Conservation (phyloP, 2,888 invertebrate species). For the Slavum lentiscoides region DNA sequence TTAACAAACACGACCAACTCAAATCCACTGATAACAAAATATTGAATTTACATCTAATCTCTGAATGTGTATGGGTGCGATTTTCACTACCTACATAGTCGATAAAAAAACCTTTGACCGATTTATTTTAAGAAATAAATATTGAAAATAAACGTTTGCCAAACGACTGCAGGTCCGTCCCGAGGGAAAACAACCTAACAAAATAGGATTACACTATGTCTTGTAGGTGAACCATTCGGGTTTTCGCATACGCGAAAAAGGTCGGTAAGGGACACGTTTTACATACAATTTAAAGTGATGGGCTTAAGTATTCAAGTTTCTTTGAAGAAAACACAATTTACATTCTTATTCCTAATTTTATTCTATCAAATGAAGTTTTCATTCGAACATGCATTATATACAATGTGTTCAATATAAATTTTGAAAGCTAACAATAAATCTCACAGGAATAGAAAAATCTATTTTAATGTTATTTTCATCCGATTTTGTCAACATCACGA, state of each 20-base stretch:
- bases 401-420: not conserved
- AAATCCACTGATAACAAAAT: not conserved
- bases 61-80: not conserved
- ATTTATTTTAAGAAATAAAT: slow-evolving; percentile 15
- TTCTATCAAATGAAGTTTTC: slow-evolving; percentile 20
- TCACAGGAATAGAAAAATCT: too few relatives aligned
- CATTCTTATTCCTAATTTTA: slow-evolving; percentile 36
- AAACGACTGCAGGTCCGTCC: slow-evolving; percentile 3
- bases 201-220: slow-evolving; percentile 42
- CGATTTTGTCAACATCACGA: too few relatives aligned
- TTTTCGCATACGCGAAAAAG: slow-evolving; percentile 16
- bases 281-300: slow-evolving; percentile 26
- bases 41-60: slow-evolving; percentile 5
- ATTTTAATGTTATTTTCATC: too few relatives aligned
- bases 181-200: not conserved
- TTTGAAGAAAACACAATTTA: slow-evolving; percentile 13
- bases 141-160: slow-evolving; percentile 47
- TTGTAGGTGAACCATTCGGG: slow-evolving; percentile 22
- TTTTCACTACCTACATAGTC: not conserved
- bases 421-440: too few relatives aligned
- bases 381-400: slow-evolving; percentile 1
- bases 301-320: slow-evolving; percentile 2
- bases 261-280: slow-evolving; percentile 28
- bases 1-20: not conserved
- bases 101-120: slow-evolving; percentile 4